Evolutionary conservation across 2,113 vertebrate genomes (phyloP).

Genomic region (Prionailurus bengalensis): DNA sequence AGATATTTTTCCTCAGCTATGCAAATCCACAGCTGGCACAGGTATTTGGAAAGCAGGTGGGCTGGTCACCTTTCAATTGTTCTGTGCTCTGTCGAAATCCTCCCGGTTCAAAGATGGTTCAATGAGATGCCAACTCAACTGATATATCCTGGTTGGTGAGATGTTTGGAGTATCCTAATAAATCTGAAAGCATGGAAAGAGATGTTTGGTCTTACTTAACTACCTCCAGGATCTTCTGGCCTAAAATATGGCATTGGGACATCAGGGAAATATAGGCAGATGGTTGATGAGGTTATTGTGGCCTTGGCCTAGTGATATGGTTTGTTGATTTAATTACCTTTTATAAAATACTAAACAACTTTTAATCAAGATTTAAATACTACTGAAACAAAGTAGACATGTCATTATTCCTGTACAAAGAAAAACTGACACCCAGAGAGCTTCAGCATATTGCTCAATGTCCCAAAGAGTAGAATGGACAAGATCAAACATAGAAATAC

Average conservation of each 20-base stretch:
- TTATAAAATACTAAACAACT: background rate
- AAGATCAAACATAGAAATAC: background rate
- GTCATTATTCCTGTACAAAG: background rate
- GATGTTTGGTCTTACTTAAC: background rate
- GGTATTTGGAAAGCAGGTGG: background rate
- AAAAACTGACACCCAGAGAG: background rate
- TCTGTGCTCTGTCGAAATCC: background rate
- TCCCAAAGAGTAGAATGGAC: background rate
- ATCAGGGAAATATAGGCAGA: background rate
- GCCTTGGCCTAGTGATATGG: background rate
- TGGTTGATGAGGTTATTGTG: background rate
- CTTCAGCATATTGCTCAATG: background rate
- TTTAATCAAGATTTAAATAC: background rate
- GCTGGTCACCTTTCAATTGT: background rate
- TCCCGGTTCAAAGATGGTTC: background rate
- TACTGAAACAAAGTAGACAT: background rate
- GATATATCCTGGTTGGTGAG: background rate
- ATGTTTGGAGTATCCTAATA: background rate
- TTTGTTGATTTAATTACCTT: constrained; percentile 15
- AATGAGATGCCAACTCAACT: background rate
- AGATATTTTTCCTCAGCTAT: background rate
- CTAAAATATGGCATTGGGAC: background rate
- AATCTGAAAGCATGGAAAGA: background rate
- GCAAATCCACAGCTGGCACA: background rate
- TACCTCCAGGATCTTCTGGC: background rate